A percentile compares a stretch with the other conserved stretches of the same genome.
Evolutionary conservation across 2,113 vertebrate species (phyloP).

Genomic region (Passer montanus): DNA sequence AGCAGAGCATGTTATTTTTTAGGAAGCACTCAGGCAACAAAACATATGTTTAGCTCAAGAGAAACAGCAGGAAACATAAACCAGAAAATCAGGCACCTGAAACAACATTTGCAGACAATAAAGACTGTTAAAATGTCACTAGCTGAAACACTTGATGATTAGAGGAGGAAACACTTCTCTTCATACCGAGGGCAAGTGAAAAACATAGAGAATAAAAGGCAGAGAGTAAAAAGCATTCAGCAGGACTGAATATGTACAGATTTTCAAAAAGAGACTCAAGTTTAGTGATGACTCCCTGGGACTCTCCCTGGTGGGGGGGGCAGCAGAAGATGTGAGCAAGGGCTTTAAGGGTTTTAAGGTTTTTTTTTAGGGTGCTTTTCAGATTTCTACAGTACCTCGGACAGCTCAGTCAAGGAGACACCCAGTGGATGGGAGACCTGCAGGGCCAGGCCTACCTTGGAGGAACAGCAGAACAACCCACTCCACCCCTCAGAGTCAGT

Average conservation of each 20-base stretch:
- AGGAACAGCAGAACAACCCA: not conserved
- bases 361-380: not conserved
- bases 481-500: not conserved
- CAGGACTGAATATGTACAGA: not conserved
- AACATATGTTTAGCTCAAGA: not conserved
- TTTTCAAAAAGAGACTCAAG: not conserved
- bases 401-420: constrained; percentile 39
- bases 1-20: not conserved
- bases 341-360: not conserved
- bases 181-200: not conserved
- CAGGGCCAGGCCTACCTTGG: not conserved
- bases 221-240: not conserved
- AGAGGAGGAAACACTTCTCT: not conserved
- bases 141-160: not conserved
- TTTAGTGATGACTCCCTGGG: not conserved
- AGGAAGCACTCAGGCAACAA: not conserved
- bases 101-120: not conserved
- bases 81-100: not conserved
- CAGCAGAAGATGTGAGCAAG: not conserved
- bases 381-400: constrained; percentile 46
- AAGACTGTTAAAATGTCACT: not conserved
- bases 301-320: not conserved
- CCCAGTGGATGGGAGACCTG: not conserved
- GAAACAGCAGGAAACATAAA: not conserved
- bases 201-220: not conserved